Percentiles rank a stretch among this genome's conserved stretches.
These are phyloP conservation scores for Miltochrista miniata DNA, from an alignment of 2,888 invertebrate species.

Conservation along the genomic window DNA sequence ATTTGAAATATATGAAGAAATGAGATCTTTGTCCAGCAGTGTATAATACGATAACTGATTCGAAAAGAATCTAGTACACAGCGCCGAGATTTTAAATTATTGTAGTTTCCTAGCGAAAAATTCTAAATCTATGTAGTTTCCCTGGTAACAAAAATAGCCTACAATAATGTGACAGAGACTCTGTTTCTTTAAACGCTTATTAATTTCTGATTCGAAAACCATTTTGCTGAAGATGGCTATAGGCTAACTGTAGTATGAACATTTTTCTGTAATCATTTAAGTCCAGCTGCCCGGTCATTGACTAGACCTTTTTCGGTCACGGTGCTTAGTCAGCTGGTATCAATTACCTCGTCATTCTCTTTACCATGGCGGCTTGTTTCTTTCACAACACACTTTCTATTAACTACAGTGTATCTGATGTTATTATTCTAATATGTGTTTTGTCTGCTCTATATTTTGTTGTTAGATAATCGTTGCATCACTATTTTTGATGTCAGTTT, in stretches of 20 bases:
- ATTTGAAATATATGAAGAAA: no score
- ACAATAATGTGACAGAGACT: no score
- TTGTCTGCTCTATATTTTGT: not conserved
- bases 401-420: conserved; percentile 7
- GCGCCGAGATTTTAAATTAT: no score
- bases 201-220: no score
- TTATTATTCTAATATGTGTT: conserved; percentile 4
- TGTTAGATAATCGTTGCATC: not conserved
- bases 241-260: not conserved
- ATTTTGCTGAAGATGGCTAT: no score
- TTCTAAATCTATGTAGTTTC: no score
- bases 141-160: no score
- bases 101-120: no score
- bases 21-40: no score
- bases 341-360: conserved; percentile 26
- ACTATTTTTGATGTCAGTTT: not conserved
- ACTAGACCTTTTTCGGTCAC: conserved; percentile 28
- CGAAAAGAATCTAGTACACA: no score
- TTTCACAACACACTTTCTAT: conserved; percentile 34
- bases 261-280: not conserved
- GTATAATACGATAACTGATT: no score
- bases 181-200: no score
- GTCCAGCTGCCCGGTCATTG: not conserved
- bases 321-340: conserved; percentile 18
- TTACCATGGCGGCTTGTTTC: conserved; percentile 15